Conservation (phyloP, 2,888 invertebrate species). For the Chymomyza amoena region DNA sequence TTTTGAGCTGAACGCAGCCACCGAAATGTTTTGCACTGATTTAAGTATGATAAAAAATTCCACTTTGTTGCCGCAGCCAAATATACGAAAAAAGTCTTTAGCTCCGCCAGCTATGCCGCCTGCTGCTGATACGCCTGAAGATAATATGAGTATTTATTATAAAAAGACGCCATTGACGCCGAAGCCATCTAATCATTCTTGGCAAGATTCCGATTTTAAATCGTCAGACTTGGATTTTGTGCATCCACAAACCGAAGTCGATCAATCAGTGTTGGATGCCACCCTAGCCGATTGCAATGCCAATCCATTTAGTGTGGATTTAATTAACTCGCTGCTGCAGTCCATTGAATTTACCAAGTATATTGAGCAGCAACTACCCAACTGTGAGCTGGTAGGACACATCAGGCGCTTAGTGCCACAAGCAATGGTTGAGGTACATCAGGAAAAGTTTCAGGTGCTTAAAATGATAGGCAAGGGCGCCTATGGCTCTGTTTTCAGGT, state of each 20-base stretch:
- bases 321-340: constrained; percentile 85
- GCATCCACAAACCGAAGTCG: constrained; percentile 54
- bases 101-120: background rate
- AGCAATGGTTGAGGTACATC: constrained; percentile 79
- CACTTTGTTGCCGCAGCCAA: constrained; percentile 58
- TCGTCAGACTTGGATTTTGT: constrained; percentile 37
- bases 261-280: constrained; percentile 56
- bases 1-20: constrained; percentile 74
- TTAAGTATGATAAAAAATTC: constrained; percentile 75
- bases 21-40: constrained; percentile 74
- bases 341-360: constrained; percentile 85
- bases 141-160: constrained; percentile 73
- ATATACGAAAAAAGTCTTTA: no score
- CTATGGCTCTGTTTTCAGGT: constrained; percentile 89
- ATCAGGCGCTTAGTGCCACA: constrained; percentile 81
- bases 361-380: constrained; percentile 80
- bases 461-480: constrained; percentile 90
- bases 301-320: constrained; percentile 89
- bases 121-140: constrained; percentile 10
- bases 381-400: constrained; percentile 81
- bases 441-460: constrained; percentile 81
- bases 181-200: constrained; percentile 67
- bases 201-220: constrained; percentile 54
- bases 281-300: constrained; percentile 77
- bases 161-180: constrained; percentile 63